phyloP scores from a whole-genome alignment of 1,140 invertebrate genomes.

The Brachionus angularis region DNA sequence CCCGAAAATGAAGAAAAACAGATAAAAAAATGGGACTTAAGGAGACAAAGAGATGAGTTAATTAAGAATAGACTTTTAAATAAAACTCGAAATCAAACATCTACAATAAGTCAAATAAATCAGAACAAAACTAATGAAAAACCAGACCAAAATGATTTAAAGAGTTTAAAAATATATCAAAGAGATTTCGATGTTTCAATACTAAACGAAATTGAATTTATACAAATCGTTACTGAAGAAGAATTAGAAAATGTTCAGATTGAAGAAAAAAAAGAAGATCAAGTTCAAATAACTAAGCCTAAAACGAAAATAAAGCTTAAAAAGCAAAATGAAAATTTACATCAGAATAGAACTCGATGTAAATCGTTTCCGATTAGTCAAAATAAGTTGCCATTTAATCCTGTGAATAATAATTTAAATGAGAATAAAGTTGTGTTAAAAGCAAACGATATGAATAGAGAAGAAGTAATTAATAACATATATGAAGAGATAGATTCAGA shows the following conservation, averaged over 20 bases:
- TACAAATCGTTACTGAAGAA: too few relatives aligned
- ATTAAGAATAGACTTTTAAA: background rate
- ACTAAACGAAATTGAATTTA: too few relatives aligned
- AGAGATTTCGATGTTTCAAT: too few relatives aligned
- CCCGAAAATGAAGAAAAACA: constrained; percentile 28
- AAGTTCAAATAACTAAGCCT: too few relatives aligned
- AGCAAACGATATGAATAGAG: too few relatives aligned
- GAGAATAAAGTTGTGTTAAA: too few relatives aligned
- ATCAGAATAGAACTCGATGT: background rate
- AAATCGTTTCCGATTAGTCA: constrained; percentile 7
- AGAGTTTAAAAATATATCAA: too few relatives aligned
- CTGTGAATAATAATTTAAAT: constrained; percentile 7
- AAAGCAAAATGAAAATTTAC: too few relatives aligned
- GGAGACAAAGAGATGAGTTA: constrained; percentile 18
- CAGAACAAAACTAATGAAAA: background rate
- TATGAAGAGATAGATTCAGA: constrained; percentile 13
- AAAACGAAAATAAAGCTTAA: too few relatives aligned
- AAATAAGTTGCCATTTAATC: constrained; percentile 3
- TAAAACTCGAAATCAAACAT: background rate
- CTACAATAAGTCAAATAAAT: background rate
- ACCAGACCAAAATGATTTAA: background rate
- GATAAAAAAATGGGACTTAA: constrained; percentile 34
- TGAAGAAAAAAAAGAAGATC: too few relatives aligned
- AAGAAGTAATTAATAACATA: background rate
- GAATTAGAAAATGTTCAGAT: too few relatives aligned